Conservation (phyloP, 1,140 invertebrate species). For the Nylanderia fulva region DNA sequence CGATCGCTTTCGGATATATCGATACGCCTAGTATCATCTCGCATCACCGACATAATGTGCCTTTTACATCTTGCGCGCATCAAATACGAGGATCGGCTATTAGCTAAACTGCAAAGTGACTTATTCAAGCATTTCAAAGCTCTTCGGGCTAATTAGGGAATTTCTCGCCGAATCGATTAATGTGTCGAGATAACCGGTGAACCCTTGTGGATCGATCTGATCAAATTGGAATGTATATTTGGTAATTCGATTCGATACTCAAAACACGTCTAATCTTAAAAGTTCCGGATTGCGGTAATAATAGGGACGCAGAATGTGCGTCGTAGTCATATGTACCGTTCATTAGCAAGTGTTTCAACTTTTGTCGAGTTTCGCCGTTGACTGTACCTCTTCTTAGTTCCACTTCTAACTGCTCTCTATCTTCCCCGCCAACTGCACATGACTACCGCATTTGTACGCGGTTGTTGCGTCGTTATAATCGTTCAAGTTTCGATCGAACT, state of each 20-base stretch:
- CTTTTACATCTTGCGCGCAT: slow-evolving; percentile 11
- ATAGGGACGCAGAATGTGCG: slow-evolving; percentile 59
- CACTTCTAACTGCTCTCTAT: slow-evolving; percentile 44
- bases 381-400: slow-evolving; percentile 29
- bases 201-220: background rate
- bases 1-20: background rate
- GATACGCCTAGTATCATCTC: slow-evolving; percentile 37
- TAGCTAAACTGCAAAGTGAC: slow-evolving; percentile 48
- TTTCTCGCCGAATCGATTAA: slow-evolving; percentile 43
- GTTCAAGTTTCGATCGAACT: slow-evolving; percentile 28
- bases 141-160: slow-evolving; percentile 43
- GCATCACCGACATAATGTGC: slow-evolving; percentile 14
- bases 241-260: slow-evolving; percentile 69
- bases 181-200: slow-evolving; percentile 33
- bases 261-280: slow-evolving; percentile 69
- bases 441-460: slow-evolving; percentile 42
- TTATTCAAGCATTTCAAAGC: slow-evolving; percentile 46
- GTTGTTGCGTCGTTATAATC: slow-evolving; percentile 46
- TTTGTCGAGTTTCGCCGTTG: slow-evolving; percentile 74
- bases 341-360: slow-evolving; percentile 82
- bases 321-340: slow-evolving; percentile 75
- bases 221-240: slow-evolving; percentile 33
- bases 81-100: slow-evolving; percentile 20
- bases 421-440: slow-evolving; percentile 53
- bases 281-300: slow-evolving; percentile 68